A percentile compares a stretch with the other conserved stretches of the same genome.
phyloP scores from a whole-genome alignment of 2,888 invertebrate species.

The Orthosia gothica region DNA sequence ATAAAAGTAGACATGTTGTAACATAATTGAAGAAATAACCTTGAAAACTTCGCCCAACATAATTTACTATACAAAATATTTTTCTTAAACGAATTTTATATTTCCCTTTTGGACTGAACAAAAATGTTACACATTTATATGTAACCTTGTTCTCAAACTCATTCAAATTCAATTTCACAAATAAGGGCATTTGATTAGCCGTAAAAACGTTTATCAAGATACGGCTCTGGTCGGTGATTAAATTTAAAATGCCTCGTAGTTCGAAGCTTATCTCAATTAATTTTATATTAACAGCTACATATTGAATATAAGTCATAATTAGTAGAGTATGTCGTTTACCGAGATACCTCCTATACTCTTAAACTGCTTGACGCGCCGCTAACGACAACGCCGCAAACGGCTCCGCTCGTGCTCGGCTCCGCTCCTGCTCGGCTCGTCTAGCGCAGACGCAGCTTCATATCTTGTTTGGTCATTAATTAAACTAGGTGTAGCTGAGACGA shows the following conservation, averaged over 20 bases:
- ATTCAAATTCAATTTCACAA: slow-evolving; percentile 50
- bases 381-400: no score
- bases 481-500: no score
- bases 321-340: no score
- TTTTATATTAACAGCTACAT: slow-evolving; percentile 1
- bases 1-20: neutral
- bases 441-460: no score
- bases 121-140: slow-evolving; percentile 17
- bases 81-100: slow-evolving; percentile 20
- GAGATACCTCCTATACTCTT: no score
- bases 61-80: slow-evolving; percentile 37
- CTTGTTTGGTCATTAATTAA: no score
- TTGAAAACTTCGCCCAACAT: neutral
- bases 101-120: slow-evolving; percentile 15
- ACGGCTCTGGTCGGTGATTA: slow-evolving; percentile 20
- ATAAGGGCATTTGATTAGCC: slow-evolving; percentile 44
- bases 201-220: slow-evolving; percentile 44
- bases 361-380: no score
- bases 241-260: slow-evolving; percentile 45
- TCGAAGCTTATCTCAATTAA: slow-evolving; percentile 35
- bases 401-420: no score
- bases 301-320: neutral
- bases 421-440: no score
- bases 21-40: slow-evolving; percentile 19
- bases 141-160: slow-evolving; percentile 16